Conservation (phyloP, 2,888 invertebrate species). For the Emmelina monodactyla region DNA sequence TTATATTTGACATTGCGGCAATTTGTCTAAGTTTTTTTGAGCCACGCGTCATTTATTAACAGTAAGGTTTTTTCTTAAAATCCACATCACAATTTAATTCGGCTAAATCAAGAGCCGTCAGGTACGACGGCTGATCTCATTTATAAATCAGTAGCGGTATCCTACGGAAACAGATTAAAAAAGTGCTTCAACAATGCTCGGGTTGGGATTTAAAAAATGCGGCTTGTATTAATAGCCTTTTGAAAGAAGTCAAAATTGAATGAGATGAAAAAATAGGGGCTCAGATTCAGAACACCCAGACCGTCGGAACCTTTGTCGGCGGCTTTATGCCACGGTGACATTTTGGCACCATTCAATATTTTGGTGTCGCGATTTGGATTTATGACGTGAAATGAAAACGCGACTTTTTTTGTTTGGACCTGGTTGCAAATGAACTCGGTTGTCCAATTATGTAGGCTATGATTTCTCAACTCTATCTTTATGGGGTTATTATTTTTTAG, state of each 20-base stretch:
- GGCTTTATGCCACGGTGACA: constrained; percentile 57
- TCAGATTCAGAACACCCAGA: constrained; percentile 60
- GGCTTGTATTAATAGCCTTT: constrained; percentile 65
- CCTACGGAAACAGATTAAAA: constrained; percentile 66
- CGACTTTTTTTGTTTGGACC: constrained; percentile 23
- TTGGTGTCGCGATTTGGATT: constrained; percentile 61
- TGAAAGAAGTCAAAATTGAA: constrained; percentile 67
- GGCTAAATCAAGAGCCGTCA: constrained; percentile 49
- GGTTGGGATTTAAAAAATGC: constrained; percentile 58
- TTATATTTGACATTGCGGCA: constrained; percentile 34
- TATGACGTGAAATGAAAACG: constrained; percentile 52
- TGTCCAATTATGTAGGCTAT: too few relatives aligned
- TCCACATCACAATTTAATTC: constrained; percentile 61
- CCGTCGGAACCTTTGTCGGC: constrained; percentile 59
- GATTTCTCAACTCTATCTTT: too few relatives aligned
- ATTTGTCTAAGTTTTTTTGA: constrained; percentile 55
- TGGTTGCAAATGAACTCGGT: constrained; percentile 11
- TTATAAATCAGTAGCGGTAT: constrained; percentile 64
- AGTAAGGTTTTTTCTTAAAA: constrained; percentile 44
- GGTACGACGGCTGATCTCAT: constrained; percentile 36
- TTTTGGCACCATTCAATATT: constrained; percentile 66
- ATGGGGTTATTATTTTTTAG: too few relatives aligned
- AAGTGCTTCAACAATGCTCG: constrained; percentile 50
- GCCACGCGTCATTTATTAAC: constrained; percentile 56
- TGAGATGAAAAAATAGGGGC: constrained; percentile 63